These are phyloP conservation scores for Tragelaphus oryx DNA, from an alignment of 2,797 vertebrate species.

Conservation along the genomic window DNA sequence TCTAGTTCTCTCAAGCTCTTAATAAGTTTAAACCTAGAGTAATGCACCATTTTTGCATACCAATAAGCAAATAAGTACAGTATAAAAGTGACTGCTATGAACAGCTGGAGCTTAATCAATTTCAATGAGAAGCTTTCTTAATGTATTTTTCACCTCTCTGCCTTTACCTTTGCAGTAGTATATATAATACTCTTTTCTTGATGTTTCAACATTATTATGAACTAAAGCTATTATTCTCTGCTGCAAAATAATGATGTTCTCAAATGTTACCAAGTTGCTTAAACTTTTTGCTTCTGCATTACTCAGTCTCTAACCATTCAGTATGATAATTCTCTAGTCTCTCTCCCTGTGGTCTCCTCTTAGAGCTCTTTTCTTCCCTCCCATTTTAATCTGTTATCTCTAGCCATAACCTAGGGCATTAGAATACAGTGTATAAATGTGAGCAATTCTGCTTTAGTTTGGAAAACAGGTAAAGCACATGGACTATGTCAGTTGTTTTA, in stretches of 20 bases:
- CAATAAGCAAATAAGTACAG: not conserved
- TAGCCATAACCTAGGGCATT: not conserved
- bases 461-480: not conserved
- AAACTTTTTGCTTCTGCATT: not conserved
- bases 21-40: not conserved
- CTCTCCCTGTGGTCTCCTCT: not conserved
- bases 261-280: not conserved
- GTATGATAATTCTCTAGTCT: not conserved
- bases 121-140: not conserved
- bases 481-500: not conserved
- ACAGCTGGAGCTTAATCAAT: not conserved
- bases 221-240: not conserved
- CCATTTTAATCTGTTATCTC: not conserved
- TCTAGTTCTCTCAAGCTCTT: not conserved
- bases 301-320: not conserved
- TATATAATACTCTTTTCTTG: not conserved
- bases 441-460: not conserved
- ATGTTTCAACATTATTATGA: not conserved
- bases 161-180: not conserved
- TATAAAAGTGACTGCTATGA: not conserved
- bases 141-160: not conserved
- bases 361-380: not conserved
- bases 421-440: not conserved
- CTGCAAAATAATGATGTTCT: not conserved
- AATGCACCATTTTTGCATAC: not conserved